Base-by-base conservation (phyloP, 2,113 vertebrate species). In the Lathamus discolor region DNA sequence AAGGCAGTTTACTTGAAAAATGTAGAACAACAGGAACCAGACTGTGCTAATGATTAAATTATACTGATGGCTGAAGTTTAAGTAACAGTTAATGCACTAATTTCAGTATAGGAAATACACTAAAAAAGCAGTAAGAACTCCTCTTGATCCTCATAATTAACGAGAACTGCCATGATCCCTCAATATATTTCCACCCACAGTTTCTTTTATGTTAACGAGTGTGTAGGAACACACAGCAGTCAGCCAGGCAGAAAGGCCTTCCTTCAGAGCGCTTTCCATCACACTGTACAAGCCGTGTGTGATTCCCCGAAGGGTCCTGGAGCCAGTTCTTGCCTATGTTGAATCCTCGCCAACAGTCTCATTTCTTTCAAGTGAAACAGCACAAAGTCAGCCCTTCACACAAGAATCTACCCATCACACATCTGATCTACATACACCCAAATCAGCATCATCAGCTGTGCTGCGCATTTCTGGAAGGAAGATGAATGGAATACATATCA, bases 91-190 rank as follows among this genome's bases (percentile, higher is more conserved):
- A 87, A 87, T 66, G 64, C 49, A 77, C 70, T 90, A 29, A 83
- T 90, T 96, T 88, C 77, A 70, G 59, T 86, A 74, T 37, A 79
- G 90, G 59, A 90, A 95, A 46, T 69, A 80, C 39, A 67, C 41
- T 62, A 57, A 85, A 90, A 96, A 88, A 88, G 31, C 59, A 49
- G 72, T 67, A 74, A 77, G 44, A 92, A 20, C 43, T 86, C 55
- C 55, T 86, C 92, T 93, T 77, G 79, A 61, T 82, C 70, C 75
- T 75, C 44, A 51, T 84, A 91, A 90, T 91, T 90, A 88, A 88
- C 90, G 82, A 90, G 72, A 80, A 51, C 54, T 94, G 78, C 79
- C 79, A 51, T n/a, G 37, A 95, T 91, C 63, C 72, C 81, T 90
- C 94, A 83, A 66, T 33, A 6, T 63, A 63, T 64, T 96, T 90